Evolutionary conservation across 2,113 vertebrate genomes (phyloP).

Genomic region (Bettongia penicillata): DNA sequence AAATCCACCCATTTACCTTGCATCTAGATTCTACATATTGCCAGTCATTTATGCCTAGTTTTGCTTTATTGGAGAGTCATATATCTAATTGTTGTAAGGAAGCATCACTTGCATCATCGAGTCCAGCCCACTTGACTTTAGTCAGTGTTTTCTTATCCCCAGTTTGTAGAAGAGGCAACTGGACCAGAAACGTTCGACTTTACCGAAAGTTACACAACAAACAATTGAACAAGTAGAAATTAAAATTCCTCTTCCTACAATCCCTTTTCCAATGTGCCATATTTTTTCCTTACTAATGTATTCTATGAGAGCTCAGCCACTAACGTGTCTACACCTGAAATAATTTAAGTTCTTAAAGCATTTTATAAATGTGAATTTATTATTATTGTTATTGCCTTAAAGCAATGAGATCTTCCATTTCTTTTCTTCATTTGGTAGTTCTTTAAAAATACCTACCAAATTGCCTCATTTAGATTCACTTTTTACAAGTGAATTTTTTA

Average conservation of each 20-base stretch:
- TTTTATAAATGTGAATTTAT: not conserved
- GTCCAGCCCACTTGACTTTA: not conserved
- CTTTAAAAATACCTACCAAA: not conserved
- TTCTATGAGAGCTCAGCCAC: not conserved
- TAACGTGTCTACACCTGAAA: not conserved
- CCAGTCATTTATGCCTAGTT: not conserved
- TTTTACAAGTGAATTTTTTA: not conserved
- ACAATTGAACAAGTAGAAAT: not conserved
- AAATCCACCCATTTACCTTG: not conserved
- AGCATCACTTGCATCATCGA: not conserved
- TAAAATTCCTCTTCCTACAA: not conserved
- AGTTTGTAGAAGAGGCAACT: not conserved
- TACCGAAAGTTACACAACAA: not conserved
- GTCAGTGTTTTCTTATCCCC: not conserved
- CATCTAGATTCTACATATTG: not conserved
- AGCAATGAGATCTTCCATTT: too few relatives aligned
- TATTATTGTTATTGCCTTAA: not conserved
- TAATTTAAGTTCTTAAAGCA: not conserved
- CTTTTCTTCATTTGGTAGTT: not conserved
- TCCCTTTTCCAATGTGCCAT: not conserved
- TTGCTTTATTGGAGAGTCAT: not conserved
- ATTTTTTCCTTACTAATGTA: not conserved
- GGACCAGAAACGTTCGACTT: not conserved
- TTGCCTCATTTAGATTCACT: not conserved
- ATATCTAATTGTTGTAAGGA: not conserved